A percentile compares a stretch with the other conserved stretches of the same genome.
Conservation (phyloP, 2,113 vertebrate species). For the Ancistrus triradiatus region DNA sequence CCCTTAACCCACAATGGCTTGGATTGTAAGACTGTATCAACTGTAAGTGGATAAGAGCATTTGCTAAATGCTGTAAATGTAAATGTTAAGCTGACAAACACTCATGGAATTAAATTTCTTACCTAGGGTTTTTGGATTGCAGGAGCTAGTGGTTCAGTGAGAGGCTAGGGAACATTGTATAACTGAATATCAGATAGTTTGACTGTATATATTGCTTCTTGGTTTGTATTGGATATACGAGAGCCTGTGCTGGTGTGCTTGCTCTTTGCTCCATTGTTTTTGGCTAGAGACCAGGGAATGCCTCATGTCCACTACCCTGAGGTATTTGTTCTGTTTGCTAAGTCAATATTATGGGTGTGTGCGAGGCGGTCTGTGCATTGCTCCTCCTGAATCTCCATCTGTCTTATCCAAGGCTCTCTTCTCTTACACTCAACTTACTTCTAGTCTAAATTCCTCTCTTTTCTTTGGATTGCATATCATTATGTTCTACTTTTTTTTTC, state of each 20-base stretch:
- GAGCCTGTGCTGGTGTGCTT: neutral
- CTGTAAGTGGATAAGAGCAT: too few species aligned
- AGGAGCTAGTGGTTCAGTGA: too few species aligned
- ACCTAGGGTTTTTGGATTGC: too few species aligned
- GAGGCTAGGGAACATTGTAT: too few species aligned
- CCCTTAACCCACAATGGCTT: too few species aligned
- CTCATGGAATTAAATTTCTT: too few species aligned
- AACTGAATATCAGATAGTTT: too few species aligned
- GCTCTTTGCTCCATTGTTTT: neutral
- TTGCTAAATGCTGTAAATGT: too few species aligned
- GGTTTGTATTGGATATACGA: neutral
- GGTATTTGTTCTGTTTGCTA: neutral
- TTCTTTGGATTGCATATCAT: neutral
- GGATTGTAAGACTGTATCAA: too few species aligned
- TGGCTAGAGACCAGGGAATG: slow-evolving; percentile 7
- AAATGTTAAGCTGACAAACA: too few species aligned
- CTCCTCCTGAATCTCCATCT: neutral
- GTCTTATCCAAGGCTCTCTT: neutral
- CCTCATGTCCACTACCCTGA: slow-evolving; percentile 2
- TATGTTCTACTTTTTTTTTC: neutral
- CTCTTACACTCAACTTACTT: too few species aligned
- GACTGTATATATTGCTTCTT: neutral
- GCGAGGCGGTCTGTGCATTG: neutral
- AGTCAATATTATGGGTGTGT: too few species aligned
- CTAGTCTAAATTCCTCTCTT: neutral